Evolutionary conservation across 2,888 invertebrate genomes (phyloP), one percentile per base, ranked within the genome.

Genomic region (Ophion ellenae): DNA sequence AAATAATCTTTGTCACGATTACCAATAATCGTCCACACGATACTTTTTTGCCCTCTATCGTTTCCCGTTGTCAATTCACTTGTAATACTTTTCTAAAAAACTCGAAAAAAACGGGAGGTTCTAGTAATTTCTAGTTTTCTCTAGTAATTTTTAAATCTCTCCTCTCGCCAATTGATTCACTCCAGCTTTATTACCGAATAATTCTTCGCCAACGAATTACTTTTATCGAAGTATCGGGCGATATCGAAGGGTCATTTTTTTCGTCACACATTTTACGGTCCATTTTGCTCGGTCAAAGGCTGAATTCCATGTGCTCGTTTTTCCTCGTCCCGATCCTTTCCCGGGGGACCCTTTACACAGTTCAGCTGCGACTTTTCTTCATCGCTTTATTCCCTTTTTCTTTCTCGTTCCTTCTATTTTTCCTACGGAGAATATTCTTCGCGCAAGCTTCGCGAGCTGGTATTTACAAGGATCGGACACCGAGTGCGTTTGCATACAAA

Each of bases 401-500:
- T 57, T 57, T 57, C 14, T 5, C 17, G 7, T 20, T 20, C 57
- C 24, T 40, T 45, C 67, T 36, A 59, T 59, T 36, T 67, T 67
- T 57, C 14, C 57, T 40, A 7, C 17, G 24, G 78, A 45, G 61
- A 78, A 61, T 45, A 28, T 77, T 61, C 36, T 24, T 40, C 40
- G 53, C 66, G 77, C 57, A 45, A 53, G 53, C 14, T 17, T 53
- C 57, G 74, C 24, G 70, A 81, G 69, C 75, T 74, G 69, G 80
- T 86, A 88, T 88, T 89, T 86, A 87, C 83, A 86, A 83, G 69
- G 85, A 86, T 84, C 83, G 81, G 57, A 64, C 70, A 45, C 82
- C 40, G 73, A 76, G 81, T 89, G 88, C 88, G 88, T 89, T 89
- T 89, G 89, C 89, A 89, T 89, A 87, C 87, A 89, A 88, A 89